phyloP scores from a whole-genome alignment of 2,797 vertebrate species.

The Alfaro cultratus region DNA sequence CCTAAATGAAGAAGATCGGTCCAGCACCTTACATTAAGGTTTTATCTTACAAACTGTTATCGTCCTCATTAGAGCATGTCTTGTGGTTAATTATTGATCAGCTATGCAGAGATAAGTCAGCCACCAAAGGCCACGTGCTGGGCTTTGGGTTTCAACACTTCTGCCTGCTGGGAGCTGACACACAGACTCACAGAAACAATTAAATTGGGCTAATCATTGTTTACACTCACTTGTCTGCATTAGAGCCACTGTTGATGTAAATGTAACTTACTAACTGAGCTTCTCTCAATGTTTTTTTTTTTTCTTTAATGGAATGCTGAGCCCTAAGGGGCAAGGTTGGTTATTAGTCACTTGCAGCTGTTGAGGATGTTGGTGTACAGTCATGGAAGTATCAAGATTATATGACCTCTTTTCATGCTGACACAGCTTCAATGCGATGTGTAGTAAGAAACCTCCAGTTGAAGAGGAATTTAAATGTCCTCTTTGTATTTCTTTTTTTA shows the following conservation, averaged over 20 bases:
- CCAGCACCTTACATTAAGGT: conserved; percentile 49
- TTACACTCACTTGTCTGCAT: conserved; percentile 40
- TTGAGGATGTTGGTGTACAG: conserved; percentile 17
- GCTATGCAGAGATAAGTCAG: conserved; percentile 73
- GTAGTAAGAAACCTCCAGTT: conserved; percentile 21
- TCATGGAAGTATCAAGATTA: conserved; percentile 30
- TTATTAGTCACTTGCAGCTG: conserved; percentile 48
- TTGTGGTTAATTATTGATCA: conserved; percentile 81
- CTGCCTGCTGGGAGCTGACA: conserved; percentile 50
- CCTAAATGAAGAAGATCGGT: conserved; percentile 63
- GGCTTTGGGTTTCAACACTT: conserved; percentile 45
- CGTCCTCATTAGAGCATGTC: conserved; percentile 78
- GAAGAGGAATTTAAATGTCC: conserved; percentile 14
- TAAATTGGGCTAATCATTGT: conserved; percentile 49
- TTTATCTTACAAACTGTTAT: conserved; percentile 74
- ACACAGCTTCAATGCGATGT: not conserved
- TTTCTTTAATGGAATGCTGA: conserved; percentile 38
- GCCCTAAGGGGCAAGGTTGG: conserved; percentile 30
- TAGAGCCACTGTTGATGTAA: conserved; percentile 35
- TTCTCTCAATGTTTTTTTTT: conserved; percentile 24
- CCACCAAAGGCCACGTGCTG: conserved; percentile 62
- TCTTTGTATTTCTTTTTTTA: not conserved
- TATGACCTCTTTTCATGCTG: conserved; percentile 6
- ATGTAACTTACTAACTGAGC: conserved; percentile 39
- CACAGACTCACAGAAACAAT: conserved; percentile 23